These are phyloP conservation scores for Pangasius djambal DNA, from an alignment of 2,797 vertebrate genomes.

Conservation along the genomic window DNA sequence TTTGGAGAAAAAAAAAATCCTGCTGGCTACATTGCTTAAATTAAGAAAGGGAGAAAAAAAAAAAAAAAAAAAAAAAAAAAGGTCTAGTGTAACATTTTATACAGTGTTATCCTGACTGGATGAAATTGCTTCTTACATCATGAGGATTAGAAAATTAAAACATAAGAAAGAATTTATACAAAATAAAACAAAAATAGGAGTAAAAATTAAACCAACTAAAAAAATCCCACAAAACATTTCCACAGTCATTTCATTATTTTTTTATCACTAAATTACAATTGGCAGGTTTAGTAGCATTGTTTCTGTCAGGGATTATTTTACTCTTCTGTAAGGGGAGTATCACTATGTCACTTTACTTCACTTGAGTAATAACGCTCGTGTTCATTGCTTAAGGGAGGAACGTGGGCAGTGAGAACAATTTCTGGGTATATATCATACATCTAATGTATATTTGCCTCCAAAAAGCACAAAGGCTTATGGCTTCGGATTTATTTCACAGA, in stretches of 20 bases:
- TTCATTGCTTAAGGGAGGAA: conserved; percentile 74
- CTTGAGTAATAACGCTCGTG: neutral
- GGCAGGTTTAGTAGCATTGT: conserved; percentile 80
- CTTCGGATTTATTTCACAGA: conserved; percentile 63
- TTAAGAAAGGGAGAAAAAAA: conserved; percentile 65
- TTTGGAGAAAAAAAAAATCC: conserved; percentile 70
- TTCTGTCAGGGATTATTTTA: conserved; percentile 57
- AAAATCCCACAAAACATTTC: conserved; percentile 53
- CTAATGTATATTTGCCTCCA: conserved; percentile 1
- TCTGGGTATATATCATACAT: conserved; percentile 53
- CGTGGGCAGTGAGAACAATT: conserved; percentile 78
- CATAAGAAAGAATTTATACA: conserved; percentile 21
- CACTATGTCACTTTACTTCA: conserved; percentile 59
- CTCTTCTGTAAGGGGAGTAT: conserved; percentile 73
- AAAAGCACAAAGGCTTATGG: conserved; percentile 72
- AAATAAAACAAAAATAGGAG: conserved; percentile 2
- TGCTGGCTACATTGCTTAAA: conserved; percentile 85
- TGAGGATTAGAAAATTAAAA: conserved; percentile 69
- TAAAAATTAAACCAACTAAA: conserved; percentile 42
- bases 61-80: conserved; percentile 25
- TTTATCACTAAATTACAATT: conserved; percentile 72
- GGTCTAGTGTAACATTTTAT: conserved; percentile 73
- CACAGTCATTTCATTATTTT: conserved; percentile 62
- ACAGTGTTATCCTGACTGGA: conserved; percentile 80
- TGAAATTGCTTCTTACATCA: conserved; percentile 76